Evolutionary conservation across 2,113 vertebrate genomes (phyloP), one percentile per base, ranked within the genome.

Genomic region (Trichomycterus rosablanca): DNA sequence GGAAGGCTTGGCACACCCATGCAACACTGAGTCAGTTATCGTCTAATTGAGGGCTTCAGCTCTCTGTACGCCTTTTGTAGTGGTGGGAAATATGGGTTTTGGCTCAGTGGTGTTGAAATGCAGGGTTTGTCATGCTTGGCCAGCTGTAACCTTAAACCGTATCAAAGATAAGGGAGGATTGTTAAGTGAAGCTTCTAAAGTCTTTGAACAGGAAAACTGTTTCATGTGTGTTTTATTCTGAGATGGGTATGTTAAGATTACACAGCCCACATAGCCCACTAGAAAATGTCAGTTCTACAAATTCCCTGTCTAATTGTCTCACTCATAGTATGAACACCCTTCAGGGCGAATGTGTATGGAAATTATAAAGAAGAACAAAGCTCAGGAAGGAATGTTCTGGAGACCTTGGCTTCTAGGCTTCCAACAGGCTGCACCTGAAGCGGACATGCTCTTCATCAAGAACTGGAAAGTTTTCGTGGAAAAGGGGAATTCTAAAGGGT

Each of bases 11-110:
- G 64, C 82, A 80, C 84, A 76, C 83, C 82, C 76, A 67, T 66
- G 68, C 67, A 76, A 65, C 73, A 78, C 76, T 83, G 78, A 82
- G 79, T 85, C 81, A 86, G 74, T 46, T 74, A 63, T 67, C 64
- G 9, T 75, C 76, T 6, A 80, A 83, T 80, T 82, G 81, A 78
- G 77, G 81, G 81, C 70, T 79, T 59, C 62, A 63, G 30, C 15
- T 54, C 48, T 63, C n/a, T 30, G 54, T 52, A 54, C 26, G 56
- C 23, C 70, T 67, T 72, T 72, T 72, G 53, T 67, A 67, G 50
- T 59, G 66, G 64, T 72, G 64, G 43, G 70, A 72, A 67, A 58
- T 67, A 49, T 61, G 37, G 34, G 40, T 67, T 67, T 59, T 46
- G 53, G 11, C 53, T 56, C 32, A 7, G 14, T 35, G 23, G 42